These are phyloP conservation scores for Anadara kagoshimensis DNA, from an alignment of 1,140 invertebrate genomes.

Conservation along the genomic window DNA sequence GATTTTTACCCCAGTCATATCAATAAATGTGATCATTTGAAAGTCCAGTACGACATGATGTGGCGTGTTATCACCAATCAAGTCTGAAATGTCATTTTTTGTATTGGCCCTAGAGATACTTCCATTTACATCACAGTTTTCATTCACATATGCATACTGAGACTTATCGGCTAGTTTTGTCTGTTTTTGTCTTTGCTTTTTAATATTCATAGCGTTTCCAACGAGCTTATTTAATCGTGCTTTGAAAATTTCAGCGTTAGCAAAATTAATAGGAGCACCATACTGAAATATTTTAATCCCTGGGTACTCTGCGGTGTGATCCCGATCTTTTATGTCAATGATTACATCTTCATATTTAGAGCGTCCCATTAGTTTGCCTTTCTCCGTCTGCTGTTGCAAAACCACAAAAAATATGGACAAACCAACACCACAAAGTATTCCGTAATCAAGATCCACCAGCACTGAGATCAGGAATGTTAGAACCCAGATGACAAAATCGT, in stretches of 20 bases:
- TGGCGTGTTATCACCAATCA: too few species aligned
- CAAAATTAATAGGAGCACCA: conserved; percentile 66
- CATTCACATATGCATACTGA: too few species aligned
- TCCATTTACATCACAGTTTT: too few species aligned
- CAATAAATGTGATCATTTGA: conserved; percentile 63
- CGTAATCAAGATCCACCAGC: conserved; percentile 60
- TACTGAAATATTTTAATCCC: conserved; percentile 70
- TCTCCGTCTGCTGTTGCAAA: conserved; percentile 48
- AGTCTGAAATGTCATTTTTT: too few species aligned
- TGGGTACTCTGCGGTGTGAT: conserved; percentile 76
- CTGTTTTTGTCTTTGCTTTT: neutral
- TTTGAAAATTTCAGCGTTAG: conserved; percentile 67
- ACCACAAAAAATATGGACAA: conserved; percentile 56
- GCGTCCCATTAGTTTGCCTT: conserved; percentile 29
- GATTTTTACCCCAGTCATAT: conserved; percentile 60
- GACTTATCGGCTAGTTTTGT: neutral
- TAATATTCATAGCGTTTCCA: conserved; percentile 34
- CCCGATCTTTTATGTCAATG: conserved; percentile 13
- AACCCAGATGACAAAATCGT: conserved; percentile 66
- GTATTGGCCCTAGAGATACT: too few species aligned
- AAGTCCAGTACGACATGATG: conserved; percentile 64
- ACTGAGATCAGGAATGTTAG: conserved; percentile 49
- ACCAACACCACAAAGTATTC: conserved; percentile 56
- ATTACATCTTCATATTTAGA: conserved; percentile 42
- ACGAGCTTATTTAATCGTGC: conserved; percentile 48